Conservation (phyloP, 2,113 vertebrate species). For the Menura novaehollandiae region DNA sequence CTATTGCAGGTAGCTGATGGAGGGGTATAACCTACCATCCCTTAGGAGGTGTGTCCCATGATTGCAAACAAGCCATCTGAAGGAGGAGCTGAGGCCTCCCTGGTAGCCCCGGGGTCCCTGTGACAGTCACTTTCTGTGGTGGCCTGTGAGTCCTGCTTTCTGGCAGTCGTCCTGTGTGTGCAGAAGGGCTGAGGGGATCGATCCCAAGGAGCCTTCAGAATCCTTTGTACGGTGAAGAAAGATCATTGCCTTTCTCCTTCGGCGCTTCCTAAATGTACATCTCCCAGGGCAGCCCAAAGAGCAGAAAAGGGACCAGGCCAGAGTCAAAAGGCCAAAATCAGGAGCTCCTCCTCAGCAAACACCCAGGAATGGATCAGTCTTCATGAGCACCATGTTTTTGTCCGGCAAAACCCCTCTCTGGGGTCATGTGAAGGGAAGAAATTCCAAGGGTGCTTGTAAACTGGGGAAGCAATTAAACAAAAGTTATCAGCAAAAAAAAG, state of each 20-base stretch:
- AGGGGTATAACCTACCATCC: fast-evolving
- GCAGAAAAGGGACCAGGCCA: neutral
- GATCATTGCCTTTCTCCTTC: neutral
- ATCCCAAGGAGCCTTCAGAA: neutral
- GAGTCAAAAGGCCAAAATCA: neutral
- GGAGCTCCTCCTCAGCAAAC: neutral
- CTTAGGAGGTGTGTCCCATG: neutral
- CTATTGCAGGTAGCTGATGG: neutral
- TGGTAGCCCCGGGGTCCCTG: too few species aligned
- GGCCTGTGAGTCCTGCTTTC: neutral
- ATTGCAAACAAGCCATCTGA: too few species aligned
- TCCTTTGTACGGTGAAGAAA: fast-evolving
- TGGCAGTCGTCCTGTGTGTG: neutral
- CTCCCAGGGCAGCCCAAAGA: neutral
- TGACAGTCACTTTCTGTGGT: neutral
- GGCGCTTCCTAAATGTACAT: fast-evolving
- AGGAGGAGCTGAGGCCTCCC: neutral
- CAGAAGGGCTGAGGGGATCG: neutral
- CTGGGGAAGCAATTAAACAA: neutral
- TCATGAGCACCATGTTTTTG: neutral
- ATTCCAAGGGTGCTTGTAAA: neutral
- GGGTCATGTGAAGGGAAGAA: neutral
- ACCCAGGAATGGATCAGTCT: neutral
- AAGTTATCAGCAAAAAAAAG: neutral
- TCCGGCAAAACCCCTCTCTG: neutral